Evolutionary conservation across 1,140 invertebrate genomes (phyloP).

Genomic region (Drosophila punjabiensis): DNA sequence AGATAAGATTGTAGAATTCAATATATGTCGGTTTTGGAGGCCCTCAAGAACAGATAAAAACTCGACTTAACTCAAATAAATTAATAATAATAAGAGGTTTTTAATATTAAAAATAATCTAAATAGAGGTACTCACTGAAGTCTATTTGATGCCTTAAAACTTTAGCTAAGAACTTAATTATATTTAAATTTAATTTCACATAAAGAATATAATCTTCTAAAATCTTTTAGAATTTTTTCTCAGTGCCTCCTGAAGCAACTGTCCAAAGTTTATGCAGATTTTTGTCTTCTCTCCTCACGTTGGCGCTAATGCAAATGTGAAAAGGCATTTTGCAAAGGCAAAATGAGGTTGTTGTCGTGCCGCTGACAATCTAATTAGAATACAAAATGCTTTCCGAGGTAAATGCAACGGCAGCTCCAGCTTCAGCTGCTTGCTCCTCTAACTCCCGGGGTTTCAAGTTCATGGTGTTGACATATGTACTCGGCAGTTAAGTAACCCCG

Average conservation of each 20-base stretch:
- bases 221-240: not conserved
- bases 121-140: no score
- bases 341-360: constrained; percentile 84
- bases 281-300: constrained; percentile 70
- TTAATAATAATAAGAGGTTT: no score
- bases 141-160: not conserved
- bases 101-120: no score
- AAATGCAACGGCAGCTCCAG: constrained; percentile 33
- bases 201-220: not conserved
- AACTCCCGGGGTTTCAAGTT: constrained; percentile 71
- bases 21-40: no score
- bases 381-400: constrained; percentile 77
- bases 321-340: constrained; percentile 68
- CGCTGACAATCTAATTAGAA: constrained; percentile 84
- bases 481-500: constrained; percentile 32
- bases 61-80: no score
- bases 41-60: no score
- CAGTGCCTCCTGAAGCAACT: constrained; percentile 30
- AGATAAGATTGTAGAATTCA: not conserved
- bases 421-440: not conserved
- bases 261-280: constrained; percentile 75
- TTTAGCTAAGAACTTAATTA: not conserved
- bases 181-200: not conserved
- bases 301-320: constrained; percentile 82
- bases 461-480: constrained; percentile 82